phyloP scores from a whole-genome alignment of 2,888 invertebrate genomes.

The Cheilosia vernalis region DNA sequence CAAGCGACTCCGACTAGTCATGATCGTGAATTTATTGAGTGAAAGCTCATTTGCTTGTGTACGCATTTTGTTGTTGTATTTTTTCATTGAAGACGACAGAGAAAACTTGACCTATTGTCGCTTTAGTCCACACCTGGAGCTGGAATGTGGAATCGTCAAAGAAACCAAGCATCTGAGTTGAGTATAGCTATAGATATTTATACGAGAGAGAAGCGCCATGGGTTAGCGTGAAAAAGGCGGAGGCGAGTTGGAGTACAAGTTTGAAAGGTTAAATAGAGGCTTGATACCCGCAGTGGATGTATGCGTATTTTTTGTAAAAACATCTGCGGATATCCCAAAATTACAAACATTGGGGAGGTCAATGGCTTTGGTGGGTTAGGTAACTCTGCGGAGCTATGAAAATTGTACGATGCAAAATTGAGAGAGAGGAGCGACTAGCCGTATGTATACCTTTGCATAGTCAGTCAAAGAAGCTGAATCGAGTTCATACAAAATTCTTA shows the following conservation, averaged over 20 bases:
- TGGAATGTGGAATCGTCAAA: constrained; percentile 37
- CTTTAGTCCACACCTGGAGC: constrained; percentile 23
- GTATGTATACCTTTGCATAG: no score
- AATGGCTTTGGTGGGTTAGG: no score
- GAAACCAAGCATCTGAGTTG: constrained; percentile 3
- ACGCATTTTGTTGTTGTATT: not conserved
- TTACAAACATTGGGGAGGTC: no score
- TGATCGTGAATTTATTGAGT: constrained; percentile 63
- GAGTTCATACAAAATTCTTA: no score
- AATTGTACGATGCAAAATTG: no score
- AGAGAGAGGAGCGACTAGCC: no score
- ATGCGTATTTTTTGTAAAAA: no score
- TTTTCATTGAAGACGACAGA: constrained; percentile 21
- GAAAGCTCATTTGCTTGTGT: constrained; percentile 60
- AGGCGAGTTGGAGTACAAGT: not conserved
- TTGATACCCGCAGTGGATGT: no score
- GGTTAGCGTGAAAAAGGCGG: constrained; percentile 4
- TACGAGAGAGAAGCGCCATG: not conserved
- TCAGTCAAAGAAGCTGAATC: no score
- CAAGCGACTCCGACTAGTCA: constrained; percentile 36
- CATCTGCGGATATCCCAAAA: no score
- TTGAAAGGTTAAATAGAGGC: no score
- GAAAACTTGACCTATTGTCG: constrained; percentile 64
- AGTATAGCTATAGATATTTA: not conserved
- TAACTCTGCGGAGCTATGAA: no score